A percentile compares a stretch with the other conserved stretches of the same genome.
Conservation (phyloP, 1,140 invertebrate species). For the Trissolcus basalis region DNA sequence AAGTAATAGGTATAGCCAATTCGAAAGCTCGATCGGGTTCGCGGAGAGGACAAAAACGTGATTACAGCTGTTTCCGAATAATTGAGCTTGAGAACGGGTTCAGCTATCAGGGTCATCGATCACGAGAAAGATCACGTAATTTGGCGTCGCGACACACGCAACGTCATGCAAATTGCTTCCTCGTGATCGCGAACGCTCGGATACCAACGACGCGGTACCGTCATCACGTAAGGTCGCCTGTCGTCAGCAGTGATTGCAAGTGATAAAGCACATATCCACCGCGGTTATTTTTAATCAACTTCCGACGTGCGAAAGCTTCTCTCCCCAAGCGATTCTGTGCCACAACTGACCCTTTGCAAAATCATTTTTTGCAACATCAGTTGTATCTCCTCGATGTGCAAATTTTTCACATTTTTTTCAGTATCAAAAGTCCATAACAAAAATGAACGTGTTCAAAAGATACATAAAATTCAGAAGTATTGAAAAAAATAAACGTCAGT, state of each 20-base stretch:
- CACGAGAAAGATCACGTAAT: slow-evolving; percentile 51
- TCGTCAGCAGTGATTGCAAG: slow-evolving; percentile 51
- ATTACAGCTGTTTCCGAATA: slow-evolving; percentile 1
- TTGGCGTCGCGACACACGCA: slow-evolving; percentile 55
- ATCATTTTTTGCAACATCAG: too few relatives aligned
- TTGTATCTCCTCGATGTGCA: too few relatives aligned
- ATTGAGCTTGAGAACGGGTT: slow-evolving; percentile 14
- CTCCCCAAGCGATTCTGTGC: neutral
- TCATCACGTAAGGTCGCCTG: slow-evolving; percentile 45
- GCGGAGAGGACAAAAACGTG: neutral
- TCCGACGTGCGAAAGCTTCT: neutral
- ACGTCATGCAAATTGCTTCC: slow-evolving; percentile 56
- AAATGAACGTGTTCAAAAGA: too few relatives aligned
- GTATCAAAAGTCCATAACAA: too few relatives aligned
- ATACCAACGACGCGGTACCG: slow-evolving; percentile 13
- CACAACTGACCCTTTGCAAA: neutral
- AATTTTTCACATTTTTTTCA: too few relatives aligned
- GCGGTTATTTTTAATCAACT: slow-evolving; percentile 39
- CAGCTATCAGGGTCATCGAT: slow-evolving; percentile 47
- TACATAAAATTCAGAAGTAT: too few relatives aligned
- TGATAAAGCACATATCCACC: slow-evolving; percentile 54
- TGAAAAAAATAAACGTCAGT: too few relatives aligned
- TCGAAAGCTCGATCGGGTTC: too few relatives aligned
- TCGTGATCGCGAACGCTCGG: slow-evolving; percentile 46
- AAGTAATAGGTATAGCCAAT: too few relatives aligned